phyloP scores from a whole-genome alignment of 2,113 vertebrate genomes.

The Gobius niger region DNA sequence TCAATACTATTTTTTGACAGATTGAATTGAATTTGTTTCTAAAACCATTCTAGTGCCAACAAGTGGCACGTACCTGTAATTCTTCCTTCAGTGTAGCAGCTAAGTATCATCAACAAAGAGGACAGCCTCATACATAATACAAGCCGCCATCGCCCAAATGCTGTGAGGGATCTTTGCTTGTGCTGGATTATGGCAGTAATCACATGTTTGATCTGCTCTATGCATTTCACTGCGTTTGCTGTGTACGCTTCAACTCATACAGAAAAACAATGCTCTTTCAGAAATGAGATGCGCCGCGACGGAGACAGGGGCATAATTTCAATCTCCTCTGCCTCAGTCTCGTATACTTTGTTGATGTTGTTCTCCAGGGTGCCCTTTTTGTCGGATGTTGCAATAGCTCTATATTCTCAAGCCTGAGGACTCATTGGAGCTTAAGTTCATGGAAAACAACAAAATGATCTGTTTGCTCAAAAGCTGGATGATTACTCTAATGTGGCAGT shows the following conservation, averaged over 20 bases:
- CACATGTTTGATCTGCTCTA: constrained; percentile 16
- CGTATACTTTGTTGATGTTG: constrained; percentile 33
- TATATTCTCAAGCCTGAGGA: constrained; percentile 19
- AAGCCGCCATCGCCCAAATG: constrained; percentile 16
- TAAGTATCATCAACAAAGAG: constrained; percentile 22
- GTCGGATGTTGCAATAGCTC: constrained; percentile 19
- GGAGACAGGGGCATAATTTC: neutral
- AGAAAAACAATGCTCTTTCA: constrained; percentile 11
- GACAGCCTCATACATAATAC: constrained; percentile 36
- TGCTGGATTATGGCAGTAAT: constrained; percentile 15
- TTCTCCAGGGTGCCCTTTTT: constrained; percentile 30
- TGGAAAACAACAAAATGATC: constrained; percentile 33
- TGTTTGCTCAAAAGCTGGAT: constrained; percentile 30
- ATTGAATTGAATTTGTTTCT: neutral
- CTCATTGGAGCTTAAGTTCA: neutral
- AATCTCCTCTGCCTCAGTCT: constrained; percentile 10
- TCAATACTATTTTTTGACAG: neutral
- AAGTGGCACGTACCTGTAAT: constrained; percentile 5
- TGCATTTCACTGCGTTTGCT: neutral
- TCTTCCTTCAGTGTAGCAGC: constrained; percentile 12
- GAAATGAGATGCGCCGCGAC: constrained; percentile 4
- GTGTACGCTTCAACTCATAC: constrained; percentile 5
- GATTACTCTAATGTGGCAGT: constrained; percentile 7
- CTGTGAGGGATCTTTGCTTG: constrained; percentile 14
- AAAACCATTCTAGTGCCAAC: neutral